These are phyloP conservation scores for Epizoanthus scotinus DNA, from an alignment of 92 coral and sea anemone genomes.

Conservation along the genomic window DNA sequence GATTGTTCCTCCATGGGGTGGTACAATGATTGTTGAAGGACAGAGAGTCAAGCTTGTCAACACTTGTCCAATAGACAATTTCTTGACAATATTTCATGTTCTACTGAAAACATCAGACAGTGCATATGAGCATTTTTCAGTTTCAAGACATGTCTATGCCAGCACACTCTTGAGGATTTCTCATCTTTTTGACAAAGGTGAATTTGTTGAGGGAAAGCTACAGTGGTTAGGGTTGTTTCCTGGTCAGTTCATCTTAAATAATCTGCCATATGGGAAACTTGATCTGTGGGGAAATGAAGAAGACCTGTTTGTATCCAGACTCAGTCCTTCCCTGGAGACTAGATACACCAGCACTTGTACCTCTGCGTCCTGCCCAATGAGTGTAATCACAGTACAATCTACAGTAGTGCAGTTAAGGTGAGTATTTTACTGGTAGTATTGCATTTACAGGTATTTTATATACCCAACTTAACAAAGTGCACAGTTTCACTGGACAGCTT, in stretches of 20 bases:
- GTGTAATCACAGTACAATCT: background rate
- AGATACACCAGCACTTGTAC: background rate
- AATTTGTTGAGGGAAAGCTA: conserved; percentile 30
- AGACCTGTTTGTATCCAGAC: conserved; percentile 41
- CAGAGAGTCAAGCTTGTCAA: conserved; percentile 35
- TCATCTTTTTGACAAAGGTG: conserved; percentile 19
- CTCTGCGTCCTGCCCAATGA: background rate
- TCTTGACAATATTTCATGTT: conserved; percentile 43
- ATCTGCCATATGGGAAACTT: background rate
- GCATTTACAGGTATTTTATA: conserved; percentile 24
- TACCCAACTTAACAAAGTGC: background rate
- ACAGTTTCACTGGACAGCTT: too few species aligned
- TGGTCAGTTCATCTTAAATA: conserved; percentile 13
- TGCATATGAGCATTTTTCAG: conserved; percentile 19
- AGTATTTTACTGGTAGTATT: conserved; percentile 30
- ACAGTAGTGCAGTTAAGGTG: background rate
- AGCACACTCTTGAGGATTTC: conserved; percentile 34
- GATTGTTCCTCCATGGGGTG: conserved; percentile 58
- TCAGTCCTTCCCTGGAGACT: background rate
- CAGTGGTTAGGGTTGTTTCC: conserved; percentile 26
- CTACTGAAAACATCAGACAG: conserved; percentile 26
- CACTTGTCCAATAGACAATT: conserved; percentile 56
- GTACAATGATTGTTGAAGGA: conserved; percentile 18
- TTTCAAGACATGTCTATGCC: conserved; percentile 41
- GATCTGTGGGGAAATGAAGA: conserved; percentile 49